Evolutionary conservation across 2,113 vertebrate genomes (phyloP), one percentile per base, ranked within the genome.

Genomic region (Alligator sinensis): DNA sequence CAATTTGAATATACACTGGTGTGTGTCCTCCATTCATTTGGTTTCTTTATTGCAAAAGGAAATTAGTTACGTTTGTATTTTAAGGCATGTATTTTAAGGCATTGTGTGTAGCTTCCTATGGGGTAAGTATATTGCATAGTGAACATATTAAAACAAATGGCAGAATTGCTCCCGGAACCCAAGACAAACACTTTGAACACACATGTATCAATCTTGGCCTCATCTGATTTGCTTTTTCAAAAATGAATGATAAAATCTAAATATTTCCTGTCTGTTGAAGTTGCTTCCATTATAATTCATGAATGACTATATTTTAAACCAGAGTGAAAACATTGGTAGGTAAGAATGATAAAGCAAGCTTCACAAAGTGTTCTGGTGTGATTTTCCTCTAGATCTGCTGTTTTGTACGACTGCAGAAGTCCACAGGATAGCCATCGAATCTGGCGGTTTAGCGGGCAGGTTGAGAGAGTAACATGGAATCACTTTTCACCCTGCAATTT

Each of bases 381-480:
- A 7, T 77, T 57, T 66, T n/a, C 28, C 47, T 27, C 2, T 70
- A 99, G 99, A 92, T 99, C 99, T 2, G 98, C 98, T 4, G 97
- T 99, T 34, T 96, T 99, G 82, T 99, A 99, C 0, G 99, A 99
- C 93, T 99, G 99, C 94, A 98, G 99, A 24, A 99, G 97, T 96
- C 99, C 99, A 4, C 98, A 99, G 30, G 97, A 97, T 61, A 99
- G 97, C 93, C 97, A 98, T 80, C 98, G 99, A 4, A 96, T 98
- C 22, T 99, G 99, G 99, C 95, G 99, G 12, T 99, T 99, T 63
- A 99, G 99, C 5, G 99, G 99, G 7, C 98, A 99, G 94, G 99
- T 99, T 38, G 99, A 99, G 96, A 98, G 99, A 77, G 96, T 99
- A 22, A 97, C 96, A 4, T 99, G 99, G 99, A 98, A 99, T 96